phyloP scores from a whole-genome alignment of 2,797 vertebrate species.

The Acropternis orthonyx region DNA sequence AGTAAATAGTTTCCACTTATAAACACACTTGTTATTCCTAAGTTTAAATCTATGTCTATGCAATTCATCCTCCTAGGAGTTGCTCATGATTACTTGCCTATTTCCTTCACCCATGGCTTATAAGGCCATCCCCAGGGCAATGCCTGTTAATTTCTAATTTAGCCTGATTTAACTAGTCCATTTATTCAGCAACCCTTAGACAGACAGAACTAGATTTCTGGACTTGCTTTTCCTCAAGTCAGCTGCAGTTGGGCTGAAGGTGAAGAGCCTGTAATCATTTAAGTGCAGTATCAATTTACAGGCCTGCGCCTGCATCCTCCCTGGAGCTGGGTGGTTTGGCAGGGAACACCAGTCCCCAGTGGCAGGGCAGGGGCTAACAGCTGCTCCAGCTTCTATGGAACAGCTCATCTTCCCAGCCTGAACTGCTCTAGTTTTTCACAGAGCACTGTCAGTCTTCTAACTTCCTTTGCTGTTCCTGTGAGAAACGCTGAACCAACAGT shows the following conservation, averaged over 20 bases:
- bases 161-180: neutral
- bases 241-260: neutral
- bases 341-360: neutral
- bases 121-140: neutral
- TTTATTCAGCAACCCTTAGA: neutral
- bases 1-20: neutral
- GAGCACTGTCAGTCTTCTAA: neutral
- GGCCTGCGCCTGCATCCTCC: neutral
- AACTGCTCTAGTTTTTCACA: neutral
- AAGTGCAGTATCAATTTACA: neutral
- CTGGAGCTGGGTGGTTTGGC: neutral
- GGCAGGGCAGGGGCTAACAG: neutral
- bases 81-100: neutral
- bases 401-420: neutral
- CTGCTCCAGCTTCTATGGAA: neutral
- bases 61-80: neutral
- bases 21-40: neutral
- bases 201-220: slow-evolving; percentile 20
- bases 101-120: neutral
- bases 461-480: neutral
- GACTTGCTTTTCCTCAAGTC: neutral
- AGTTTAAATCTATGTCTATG: neutral
- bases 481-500: neutral
- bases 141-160: neutral
- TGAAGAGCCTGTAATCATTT: neutral